Base-by-base conservation (phyloP, 30 jellyfish, hydroid and myxozoan genomes). In the Catostylus mosaicus region DNA sequence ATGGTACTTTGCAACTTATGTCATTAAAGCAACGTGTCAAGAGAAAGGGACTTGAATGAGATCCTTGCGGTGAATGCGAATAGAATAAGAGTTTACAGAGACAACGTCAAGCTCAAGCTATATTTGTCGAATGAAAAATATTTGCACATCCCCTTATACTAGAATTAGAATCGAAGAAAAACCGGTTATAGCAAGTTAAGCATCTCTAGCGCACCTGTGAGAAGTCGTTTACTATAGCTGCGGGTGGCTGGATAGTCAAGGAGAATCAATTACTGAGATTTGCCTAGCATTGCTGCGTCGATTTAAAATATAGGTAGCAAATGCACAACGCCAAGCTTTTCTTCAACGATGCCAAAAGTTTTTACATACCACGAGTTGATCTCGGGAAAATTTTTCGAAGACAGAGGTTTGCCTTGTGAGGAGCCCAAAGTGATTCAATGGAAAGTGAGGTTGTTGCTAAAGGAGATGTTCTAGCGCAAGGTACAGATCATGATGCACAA, bases 171-270 rank as follows among this genome's bases (percentile, higher is more conserved):
- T n/a, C n/a, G n/a, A n/a, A n/a, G 12, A 16, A 43, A 27, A 59
- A 24, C 2, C 19, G 37, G 71, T 26, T 27, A 59, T 6, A 4
- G 71, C 71, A 59, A 59, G 26, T 22, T 8, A 22, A 59, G 38
- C 71, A 23, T 59, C 40, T 59, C 24, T 18, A 68, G 35, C 84
- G 34, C 88, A 77, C 88, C 88, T 77, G 88, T 40, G 88, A 60
- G n/a, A 62, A 56, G 33, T 52, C 14, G 78, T 77, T 77, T 77
- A 66, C 85, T 22, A 31, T 48, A 12, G 56, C 52, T 34, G 66
- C 88, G 32, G 77, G 88, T 77, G 88, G 88, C 78, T 50, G 76
- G 34, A 77, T 77, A 56, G 88, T 43, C 10, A 35, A 34, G 36
- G 43, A 35, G 78, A 77, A 77, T 77, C 88, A 52, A 57, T 9